Conservation (phyloP, 1,140 invertebrate species). For the Heliconius hermathena region DNA sequence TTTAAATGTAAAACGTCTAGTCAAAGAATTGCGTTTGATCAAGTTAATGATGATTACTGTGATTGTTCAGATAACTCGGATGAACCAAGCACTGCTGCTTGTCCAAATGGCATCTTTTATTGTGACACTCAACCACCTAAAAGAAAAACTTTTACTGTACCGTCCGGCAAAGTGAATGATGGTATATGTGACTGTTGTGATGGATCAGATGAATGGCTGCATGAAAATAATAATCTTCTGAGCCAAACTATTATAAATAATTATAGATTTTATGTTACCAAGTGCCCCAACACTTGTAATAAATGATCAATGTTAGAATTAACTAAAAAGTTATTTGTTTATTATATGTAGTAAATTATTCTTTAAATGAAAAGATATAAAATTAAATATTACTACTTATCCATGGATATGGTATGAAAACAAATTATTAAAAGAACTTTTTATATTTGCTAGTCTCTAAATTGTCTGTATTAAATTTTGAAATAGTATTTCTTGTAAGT, state of each 20-base stretch:
- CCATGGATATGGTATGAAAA: not conserved
- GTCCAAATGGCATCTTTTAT: conserved; percentile 90
- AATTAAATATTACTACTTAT: not conserved
- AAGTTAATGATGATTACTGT: conserved; percentile 97
- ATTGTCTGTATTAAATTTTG: not conserved
- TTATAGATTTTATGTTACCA: conserved; percentile 57
- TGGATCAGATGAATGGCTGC: conserved; percentile 89
- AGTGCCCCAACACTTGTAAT: conserved; percentile 46
- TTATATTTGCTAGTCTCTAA: not conserved
- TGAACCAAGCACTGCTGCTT: conserved; percentile 95
- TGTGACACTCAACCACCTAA: conserved; percentile 84
- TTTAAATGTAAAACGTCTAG: conserved; percentile 66
- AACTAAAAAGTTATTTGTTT: not conserved
- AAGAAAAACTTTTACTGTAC: conserved; percentile 72
- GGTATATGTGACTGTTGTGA: conserved; percentile 96
- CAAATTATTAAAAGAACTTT: conserved; percentile 1
- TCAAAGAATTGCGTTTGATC: conserved; percentile 74
- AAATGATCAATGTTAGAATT: conserved; percentile 14
- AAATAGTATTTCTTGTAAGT: conserved; percentile 5
- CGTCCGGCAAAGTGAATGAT: conserved; percentile 92
- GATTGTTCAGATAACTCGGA: conserved; percentile 95
- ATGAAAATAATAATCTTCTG: conserved; percentile 50
- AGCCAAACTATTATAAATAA: conserved; percentile 56
- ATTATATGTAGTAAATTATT: conserved; percentile 26
- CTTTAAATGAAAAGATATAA: conserved; percentile 6